phyloP scores from a whole-genome alignment of 2,888 invertebrate species.

The Osmoderma eremita region DNA sequence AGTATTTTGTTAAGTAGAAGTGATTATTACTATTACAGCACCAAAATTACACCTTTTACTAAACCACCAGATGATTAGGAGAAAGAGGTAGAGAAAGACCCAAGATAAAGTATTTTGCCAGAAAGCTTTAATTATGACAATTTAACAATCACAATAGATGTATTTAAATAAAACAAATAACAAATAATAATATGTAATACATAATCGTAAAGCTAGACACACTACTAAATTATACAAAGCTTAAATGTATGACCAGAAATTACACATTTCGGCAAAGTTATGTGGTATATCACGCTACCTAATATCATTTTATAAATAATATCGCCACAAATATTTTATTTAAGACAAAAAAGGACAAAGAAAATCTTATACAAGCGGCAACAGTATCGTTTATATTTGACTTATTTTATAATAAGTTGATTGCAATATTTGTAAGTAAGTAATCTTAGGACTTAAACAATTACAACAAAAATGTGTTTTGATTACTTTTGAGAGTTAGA shows the following conservation, averaged over 20 bases:
- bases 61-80: constrained; percentile 31
- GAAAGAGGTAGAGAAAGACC: constrained; percentile 36
- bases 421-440: no score
- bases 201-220: constrained; percentile 37
- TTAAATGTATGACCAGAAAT: constrained; percentile 41
- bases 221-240: constrained; percentile 42
- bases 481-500: no score
- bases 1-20: no score
- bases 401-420: no score
- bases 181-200: constrained; percentile 40
- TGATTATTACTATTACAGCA: background rate
- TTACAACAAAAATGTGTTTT: background rate
- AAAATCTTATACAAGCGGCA: constrained; percentile 35
- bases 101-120: constrained; percentile 50
- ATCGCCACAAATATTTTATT: constrained; percentile 31
- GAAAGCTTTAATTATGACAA: constrained; percentile 59
- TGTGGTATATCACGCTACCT: constrained; percentile 25
- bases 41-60: constrained; percentile 3
- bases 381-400: constrained; percentile 1
- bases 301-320: constrained; percentile 18
- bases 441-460: background rate
- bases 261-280: constrained; percentile 35
- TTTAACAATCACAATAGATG: constrained; percentile 60
- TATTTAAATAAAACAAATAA: constrained; percentile 50
- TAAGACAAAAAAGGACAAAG: constrained; percentile 7